Base-by-base conservation (phyloP, 2,888 invertebrate genomes). In the Crossocerus cetratus region DNA sequence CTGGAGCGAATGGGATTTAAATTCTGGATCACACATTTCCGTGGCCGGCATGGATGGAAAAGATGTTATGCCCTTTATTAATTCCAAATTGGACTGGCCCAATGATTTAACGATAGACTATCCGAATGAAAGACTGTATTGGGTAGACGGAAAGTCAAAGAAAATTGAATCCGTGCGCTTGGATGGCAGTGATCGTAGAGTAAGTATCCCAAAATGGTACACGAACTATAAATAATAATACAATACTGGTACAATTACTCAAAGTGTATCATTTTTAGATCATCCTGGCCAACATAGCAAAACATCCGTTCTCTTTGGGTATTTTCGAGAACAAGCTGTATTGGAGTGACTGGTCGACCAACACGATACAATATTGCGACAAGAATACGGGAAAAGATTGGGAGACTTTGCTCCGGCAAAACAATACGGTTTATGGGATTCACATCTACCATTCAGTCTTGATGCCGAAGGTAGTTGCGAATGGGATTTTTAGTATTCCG, bases 261-360 rank as follows among this genome's bases (percentile, higher is more conserved):
- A 5, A 32, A 32, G n/a, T n/a, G n/a, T n/a, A n/a, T n/a, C 11
- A 3, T 8, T 53, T 60, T 18, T 73, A 91, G 90, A 83, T 91
- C 1, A 86, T 93, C 21, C 86, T 93, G 1, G 90, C 93, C 82
- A 93, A 92, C n/a, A 91, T 93, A 0, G 92, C 95, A 16, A 94
- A 94, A 78, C 95, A 96, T 88, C 98, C 98, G 0, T 97, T 95
- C 90, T 94, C 96, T 0, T 91, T 98, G 75, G 93, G 96, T 0
- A 94, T 98, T 0, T 98, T 98, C 88, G 98, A 98, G 90, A 95
- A 97, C 89, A 93, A 92, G 1, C 88, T 99, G 0, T 99, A 94
- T 90, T 99, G 97, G 97, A 96, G 96, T 55, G 98, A 99, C 88
- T 96, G 96, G 96, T 91, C 92, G 0, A 94, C 94, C 0, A 94